Conservation (phyloP, 1,140 invertebrate species). For the Trinorchestia longiramus region DNA sequence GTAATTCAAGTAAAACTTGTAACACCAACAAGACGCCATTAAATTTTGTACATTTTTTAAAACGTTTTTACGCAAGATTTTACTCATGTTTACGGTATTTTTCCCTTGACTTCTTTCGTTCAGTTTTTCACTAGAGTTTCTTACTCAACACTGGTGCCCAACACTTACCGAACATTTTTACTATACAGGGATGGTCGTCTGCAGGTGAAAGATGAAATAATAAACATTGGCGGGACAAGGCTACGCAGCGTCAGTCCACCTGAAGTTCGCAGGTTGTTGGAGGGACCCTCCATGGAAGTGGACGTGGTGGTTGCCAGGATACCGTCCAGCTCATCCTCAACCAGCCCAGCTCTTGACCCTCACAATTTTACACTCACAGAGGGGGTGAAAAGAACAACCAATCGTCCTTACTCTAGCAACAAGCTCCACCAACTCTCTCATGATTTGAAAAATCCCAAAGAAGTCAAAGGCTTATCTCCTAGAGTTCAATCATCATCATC, state of each 20-base stretch:
- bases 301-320: conserved; percentile 77
- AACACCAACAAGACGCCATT: background rate
- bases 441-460: background rate
- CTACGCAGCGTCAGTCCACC: conserved; percentile 81
- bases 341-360: conserved; percentile 44
- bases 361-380: background rate
- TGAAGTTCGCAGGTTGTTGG: conserved; percentile 80
- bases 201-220: conserved; percentile 84
- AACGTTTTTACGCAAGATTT: background rate
- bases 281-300: conserved; percentile 77
- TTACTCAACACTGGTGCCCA: no score
- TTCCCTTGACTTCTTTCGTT: no score
- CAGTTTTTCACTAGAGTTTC: no score
- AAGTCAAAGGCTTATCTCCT: background rate
- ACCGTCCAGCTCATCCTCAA: background rate
- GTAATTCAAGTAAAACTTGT: background rate
- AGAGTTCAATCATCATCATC: background rate
- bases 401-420: background rate
- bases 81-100: background rate
- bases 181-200: conserved; percentile 81
- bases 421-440: background rate
- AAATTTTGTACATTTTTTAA: background rate
- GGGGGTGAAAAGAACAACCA: background rate
- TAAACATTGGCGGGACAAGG: conserved; percentile 86
- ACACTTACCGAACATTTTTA: background rate